Evolutionary conservation across 2,888 invertebrate species (phyloP).

Genomic region (Stenchaetothrips biformis): DNA sequence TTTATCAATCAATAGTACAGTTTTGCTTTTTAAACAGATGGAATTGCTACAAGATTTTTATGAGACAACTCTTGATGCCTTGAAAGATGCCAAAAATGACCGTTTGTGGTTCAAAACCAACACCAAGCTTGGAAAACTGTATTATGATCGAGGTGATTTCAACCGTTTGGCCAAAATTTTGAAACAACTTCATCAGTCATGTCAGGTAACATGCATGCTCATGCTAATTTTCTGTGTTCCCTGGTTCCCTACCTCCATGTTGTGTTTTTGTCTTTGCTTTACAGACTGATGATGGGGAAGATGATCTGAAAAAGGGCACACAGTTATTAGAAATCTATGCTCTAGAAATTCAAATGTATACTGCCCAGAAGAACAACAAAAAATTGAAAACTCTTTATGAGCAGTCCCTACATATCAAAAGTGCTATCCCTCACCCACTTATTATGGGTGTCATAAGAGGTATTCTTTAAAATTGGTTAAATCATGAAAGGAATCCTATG

Average conservation of each 20-base stretch:
- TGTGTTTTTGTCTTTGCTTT: conserved; percentile 35
- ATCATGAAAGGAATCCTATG: neutral
- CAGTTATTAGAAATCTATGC: conserved; percentile 98
- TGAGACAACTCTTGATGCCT: conserved; percentile 88
- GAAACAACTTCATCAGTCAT: conserved; percentile 94
- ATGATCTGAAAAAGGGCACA: conserved; percentile 95
- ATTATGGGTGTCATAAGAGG: conserved; percentile 99
- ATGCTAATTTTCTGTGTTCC: neutral
- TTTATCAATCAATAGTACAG: neutral
- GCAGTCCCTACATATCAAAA: conserved; percentile 96
- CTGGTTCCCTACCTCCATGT: no score
- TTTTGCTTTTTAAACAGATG: conserved; percentile 61
- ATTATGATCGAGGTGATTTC: conserved; percentile 94
- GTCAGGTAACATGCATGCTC: conserved; percentile 61
- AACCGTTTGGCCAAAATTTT: conserved; percentile 92
- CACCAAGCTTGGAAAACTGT: conserved; percentile 95
- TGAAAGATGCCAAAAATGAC: conserved; percentile 98
- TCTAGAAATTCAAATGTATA: conserved; percentile 99
- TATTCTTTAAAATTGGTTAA: conserved; percentile 43
- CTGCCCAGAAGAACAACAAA: conserved; percentile 98
- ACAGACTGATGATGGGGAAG: conserved; percentile 95
- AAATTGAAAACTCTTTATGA: conserved; percentile 94
- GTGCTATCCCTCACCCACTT: conserved; percentile 98
- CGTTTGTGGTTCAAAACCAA: conserved; percentile 99
- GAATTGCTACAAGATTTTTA: conserved; percentile 96